Percentiles rank a stretch among this genome's conserved stretches.
phyloP scores from a whole-genome alignment of 1,140 invertebrate genomes.

The Tetramorium alpestre region DNA sequence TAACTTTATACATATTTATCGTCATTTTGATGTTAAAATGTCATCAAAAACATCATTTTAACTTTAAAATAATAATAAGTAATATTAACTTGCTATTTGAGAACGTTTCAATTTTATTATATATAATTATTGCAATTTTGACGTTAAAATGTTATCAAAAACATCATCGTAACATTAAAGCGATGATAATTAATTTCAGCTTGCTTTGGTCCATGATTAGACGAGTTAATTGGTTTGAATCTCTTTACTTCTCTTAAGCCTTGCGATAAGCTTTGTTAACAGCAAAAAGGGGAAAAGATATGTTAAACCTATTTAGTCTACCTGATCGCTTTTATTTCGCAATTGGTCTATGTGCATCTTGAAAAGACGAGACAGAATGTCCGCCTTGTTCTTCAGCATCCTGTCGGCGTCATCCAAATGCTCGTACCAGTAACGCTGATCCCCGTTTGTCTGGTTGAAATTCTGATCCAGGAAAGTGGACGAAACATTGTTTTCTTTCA shows the following conservation, averaged over 20 bases:
- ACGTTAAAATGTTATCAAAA: no score
- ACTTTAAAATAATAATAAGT: no score
- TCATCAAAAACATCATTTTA: no score
- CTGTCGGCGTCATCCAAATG: constrained; percentile 51
- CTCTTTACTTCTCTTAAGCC: background rate
- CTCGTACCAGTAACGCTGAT: constrained; percentile 37
- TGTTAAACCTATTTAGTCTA: constrained; percentile 17
- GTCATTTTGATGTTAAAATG: no score
- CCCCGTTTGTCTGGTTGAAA: constrained; percentile 15
- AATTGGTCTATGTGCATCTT: constrained; percentile 74
- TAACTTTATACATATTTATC: no score
- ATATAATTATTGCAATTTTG: no score
- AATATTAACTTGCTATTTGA: no score
- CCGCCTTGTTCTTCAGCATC: constrained; percentile 66
- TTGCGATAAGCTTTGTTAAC: background rate
- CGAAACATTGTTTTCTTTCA: background rate
- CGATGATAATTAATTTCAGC: no score
- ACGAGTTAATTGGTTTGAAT: no score
- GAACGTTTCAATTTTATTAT: no score
- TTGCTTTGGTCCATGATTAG: no score
- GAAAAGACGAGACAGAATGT: constrained; percentile 66
- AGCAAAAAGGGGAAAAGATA: background rate
- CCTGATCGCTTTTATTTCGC: constrained; percentile 70
- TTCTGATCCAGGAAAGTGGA: constrained; percentile 11
- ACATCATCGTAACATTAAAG: no score